Conservation (phyloP, 2,113 vertebrate species). For the Ailuropoda melanoleuca region DNA sequence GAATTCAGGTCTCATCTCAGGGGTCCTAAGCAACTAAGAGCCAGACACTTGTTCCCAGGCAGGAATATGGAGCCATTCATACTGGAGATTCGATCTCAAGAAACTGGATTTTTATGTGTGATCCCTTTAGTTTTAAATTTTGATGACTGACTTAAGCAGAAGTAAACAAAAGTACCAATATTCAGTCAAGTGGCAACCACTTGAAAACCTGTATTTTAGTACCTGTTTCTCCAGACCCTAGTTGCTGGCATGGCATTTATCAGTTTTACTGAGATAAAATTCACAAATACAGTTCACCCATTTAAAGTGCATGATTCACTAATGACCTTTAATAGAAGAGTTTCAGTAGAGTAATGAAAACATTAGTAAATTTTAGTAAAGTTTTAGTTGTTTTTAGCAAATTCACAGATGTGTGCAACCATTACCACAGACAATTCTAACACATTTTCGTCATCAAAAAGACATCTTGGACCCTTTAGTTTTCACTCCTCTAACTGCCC, state of each 20-base stretch:
- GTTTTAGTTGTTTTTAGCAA: not conserved
- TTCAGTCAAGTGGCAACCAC: not conserved
- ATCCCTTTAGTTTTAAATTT: not conserved
- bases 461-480: not conserved
- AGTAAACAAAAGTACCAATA: not conserved
- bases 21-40: not conserved
- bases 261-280: not conserved
- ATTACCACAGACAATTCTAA: not conserved
- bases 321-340: not conserved
- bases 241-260: not conserved
- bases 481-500: not conserved
- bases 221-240: not conserved
- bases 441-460: not conserved
- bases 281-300: not conserved
- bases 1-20: not conserved
- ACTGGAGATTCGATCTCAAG: not conserved
- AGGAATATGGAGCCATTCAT: not conserved
- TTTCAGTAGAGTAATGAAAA: conserved; percentile 19
- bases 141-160: not conserved
- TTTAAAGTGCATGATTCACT: not conserved
- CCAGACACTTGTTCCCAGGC: not conserved
- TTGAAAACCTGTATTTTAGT: not conserved
- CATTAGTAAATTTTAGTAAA: not conserved
- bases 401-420: not conserved
- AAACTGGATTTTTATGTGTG: not conserved